Evolutionary conservation across 2,797 vertebrate species (phyloP).

Genomic region (Ibycter americanus): DNA sequence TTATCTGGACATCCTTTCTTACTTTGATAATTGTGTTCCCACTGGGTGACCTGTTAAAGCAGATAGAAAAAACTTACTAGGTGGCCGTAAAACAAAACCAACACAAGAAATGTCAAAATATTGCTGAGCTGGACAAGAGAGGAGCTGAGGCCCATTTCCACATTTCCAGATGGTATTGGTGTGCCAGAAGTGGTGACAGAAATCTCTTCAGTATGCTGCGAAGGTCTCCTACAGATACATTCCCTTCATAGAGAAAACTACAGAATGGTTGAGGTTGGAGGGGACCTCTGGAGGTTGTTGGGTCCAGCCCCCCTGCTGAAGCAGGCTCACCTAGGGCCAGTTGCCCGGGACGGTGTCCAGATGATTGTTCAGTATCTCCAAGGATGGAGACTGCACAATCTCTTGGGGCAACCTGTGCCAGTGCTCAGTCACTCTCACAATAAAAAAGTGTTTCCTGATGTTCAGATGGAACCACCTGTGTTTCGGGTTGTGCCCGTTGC

Average conservation of each 20-base stretch:
- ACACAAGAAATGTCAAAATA: neutral
- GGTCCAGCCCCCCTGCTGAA: neutral
- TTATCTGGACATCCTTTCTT: neutral
- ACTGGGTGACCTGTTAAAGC: neutral
- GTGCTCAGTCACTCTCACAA: neutral
- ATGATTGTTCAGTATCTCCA: neutral
- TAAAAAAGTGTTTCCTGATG: neutral
- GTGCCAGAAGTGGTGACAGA: neutral
- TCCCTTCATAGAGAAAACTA: neutral
- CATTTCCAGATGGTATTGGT: neutral
- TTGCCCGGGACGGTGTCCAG: neutral
- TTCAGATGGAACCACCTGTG: neutral
- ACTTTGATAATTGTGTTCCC: neutral
- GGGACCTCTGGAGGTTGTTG: neutral
- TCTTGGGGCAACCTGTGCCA: neutral
- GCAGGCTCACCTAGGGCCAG: too few relatives aligned
- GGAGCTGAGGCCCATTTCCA: accelerated
- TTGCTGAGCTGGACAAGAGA: neutral
- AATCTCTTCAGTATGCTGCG: neutral
- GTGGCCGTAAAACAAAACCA: neutral
- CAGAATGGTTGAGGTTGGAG: neutral
- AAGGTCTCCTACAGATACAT: neutral
- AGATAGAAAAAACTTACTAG: neutral
- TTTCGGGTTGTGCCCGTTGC: neutral
- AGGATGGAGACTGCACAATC: neutral